Percentiles rank a stretch among this genome's conserved stretches.
Evolutionary conservation across 64 coral and sea anemone genomes (phyloP).

Genomic region (Montipora efflorescens): DNA sequence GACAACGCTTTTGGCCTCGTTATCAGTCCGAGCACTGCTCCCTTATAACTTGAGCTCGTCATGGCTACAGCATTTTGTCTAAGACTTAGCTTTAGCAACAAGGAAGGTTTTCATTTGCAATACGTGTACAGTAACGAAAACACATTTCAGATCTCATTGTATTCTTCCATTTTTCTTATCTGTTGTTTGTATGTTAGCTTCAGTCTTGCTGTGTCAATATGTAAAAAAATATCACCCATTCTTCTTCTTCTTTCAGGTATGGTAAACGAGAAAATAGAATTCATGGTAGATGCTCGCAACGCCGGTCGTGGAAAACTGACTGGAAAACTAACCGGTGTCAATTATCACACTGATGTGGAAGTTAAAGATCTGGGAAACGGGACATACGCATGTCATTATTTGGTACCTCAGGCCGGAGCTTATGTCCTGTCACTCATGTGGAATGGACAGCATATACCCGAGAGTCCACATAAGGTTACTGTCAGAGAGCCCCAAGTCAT

Average conservation of each 20-base stretch:
- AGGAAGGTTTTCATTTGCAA: too few relatives aligned
- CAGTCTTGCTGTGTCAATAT: too few relatives aligned
- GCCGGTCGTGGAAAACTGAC: conserved; percentile 75
- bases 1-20: too few relatives aligned
- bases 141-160: too few relatives aligned
- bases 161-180: too few relatives aligned
- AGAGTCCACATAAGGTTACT: conserved; percentile 86
- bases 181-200: too few relatives aligned
- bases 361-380: conserved; percentile 64
- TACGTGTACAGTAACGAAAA: too few relatives aligned
- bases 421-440: conserved; percentile 84
- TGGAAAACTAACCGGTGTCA: conserved; percentile 76
- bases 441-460: conserved; percentile 81
- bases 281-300: conserved; percentile 77
- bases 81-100: too few relatives aligned
- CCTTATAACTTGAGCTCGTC: too few relatives aligned
- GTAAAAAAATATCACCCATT: too few relatives aligned
- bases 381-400: conserved; percentile 84
- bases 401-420: conserved; percentile 73
- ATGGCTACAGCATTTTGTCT: too few relatives aligned
- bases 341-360: conserved; percentile 88
- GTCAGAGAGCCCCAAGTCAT: conserved; percentile 55
- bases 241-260: conserved; percentile 43
- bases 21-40: too few relatives aligned
- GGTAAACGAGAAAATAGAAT: conserved; percentile 82